Evolutionary conservation across 2,113 vertebrate genomes (phyloP).

Genomic region (Toxotes jaculatrix): DNA sequence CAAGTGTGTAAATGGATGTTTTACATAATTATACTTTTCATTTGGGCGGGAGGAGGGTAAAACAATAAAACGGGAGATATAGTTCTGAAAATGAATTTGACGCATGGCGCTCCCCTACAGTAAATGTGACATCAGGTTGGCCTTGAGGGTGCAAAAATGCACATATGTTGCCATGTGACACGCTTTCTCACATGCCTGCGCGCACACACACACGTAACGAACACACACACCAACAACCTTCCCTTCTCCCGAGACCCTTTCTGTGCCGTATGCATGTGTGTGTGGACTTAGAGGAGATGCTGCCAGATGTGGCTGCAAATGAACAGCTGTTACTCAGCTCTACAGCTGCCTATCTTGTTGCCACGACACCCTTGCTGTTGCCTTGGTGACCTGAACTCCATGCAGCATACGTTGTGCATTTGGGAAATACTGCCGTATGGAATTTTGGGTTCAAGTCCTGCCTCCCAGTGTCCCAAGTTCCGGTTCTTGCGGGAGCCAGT

Average conservation of each 20-base stretch:
- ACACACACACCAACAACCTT: neutral
- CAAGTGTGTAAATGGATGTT: constrained; percentile 60
- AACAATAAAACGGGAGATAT: neutral
- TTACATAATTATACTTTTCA: constrained; percentile 65
- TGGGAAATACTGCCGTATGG: constrained; percentile 1
- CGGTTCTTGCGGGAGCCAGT: neutral
- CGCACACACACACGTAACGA: neutral
- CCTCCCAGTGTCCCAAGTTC: neutral
- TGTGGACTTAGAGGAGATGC: constrained; percentile 35
- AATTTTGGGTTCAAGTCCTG: constrained; percentile 5
- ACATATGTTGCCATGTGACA: constrained; percentile 19
- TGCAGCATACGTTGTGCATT: constrained; percentile 7
- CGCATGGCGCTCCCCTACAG: neutral
- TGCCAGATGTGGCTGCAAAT: constrained; percentile 77
- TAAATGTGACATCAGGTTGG: constrained; percentile 16
- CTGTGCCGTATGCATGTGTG: constrained; percentile 22
- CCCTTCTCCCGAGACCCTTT: constrained; percentile 36
- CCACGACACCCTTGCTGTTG: constrained; percentile 48
- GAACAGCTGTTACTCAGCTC: constrained; percentile 72
- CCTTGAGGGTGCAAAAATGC: constrained; percentile 3
- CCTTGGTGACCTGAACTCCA: constrained; percentile 47
- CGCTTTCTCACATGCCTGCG: neutral
- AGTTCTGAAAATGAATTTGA: constrained; percentile 17
- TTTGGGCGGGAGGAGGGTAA: constrained; percentile 15
- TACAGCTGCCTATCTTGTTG: constrained; percentile 66